Percentiles rank a stretch among this genome's conserved stretches.
Conservation (phyloP, 1,140 invertebrate species). For the Chlorops oryzae region DNA sequence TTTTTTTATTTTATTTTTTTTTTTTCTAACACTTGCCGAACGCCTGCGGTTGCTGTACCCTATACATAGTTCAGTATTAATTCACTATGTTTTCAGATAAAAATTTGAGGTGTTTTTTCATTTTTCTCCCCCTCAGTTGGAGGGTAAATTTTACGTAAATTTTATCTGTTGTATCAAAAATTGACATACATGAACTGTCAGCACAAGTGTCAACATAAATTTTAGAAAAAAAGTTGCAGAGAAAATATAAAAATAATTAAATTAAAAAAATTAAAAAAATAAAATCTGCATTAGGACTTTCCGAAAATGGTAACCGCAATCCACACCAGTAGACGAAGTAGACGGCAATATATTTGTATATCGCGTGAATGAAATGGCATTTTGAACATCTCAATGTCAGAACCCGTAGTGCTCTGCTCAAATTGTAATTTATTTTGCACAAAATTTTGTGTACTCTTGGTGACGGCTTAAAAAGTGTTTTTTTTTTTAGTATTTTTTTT, state of each 20-base stretch:
- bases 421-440: no score
- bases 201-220: not conserved
- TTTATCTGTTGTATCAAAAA: not conserved
- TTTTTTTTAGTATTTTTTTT: not conserved
- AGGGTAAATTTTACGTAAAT: not conserved
- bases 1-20: slow-evolving; percentile 6
- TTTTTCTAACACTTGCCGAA: not conserved
- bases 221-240: not conserved
- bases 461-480: not conserved
- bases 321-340: no score
- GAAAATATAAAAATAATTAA: no score
- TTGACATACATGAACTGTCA: not conserved
- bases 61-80: no score
- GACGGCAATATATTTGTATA: no score
- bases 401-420: no score
- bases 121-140: not conserved
- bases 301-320: no score
- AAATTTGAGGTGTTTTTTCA: not conserved
- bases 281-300: no score
- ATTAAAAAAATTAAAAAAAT: no score
- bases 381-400: no score
- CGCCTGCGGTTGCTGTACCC: no score
- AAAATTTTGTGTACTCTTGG: not conserved
- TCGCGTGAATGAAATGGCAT: no score
- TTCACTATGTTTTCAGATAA: not conserved